Conservation (phyloP, 2,888 invertebrate genomes). For the Pterostichus niger region DNA sequence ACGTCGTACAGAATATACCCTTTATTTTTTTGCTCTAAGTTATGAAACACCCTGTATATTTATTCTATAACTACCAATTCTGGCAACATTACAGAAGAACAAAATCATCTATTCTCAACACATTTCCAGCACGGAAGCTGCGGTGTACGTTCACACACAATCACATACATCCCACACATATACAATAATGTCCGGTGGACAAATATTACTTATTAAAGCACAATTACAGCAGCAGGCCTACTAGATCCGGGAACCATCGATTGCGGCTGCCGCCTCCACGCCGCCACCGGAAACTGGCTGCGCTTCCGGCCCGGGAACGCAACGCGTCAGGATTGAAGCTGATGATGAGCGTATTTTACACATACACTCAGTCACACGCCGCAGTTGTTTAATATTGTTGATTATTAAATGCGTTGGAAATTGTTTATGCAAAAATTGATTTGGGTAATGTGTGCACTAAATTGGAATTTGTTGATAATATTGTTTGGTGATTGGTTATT, state of each 20-base stretch:
- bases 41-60: no score
- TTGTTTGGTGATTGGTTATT: background rate
- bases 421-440: slow-evolving; percentile 15
- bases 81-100: no score
- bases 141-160: no score
- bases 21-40: no score
- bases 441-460: slow-evolving; percentile 4
- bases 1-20: no score
- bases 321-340: background rate
- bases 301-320: slow-evolving; percentile 31
- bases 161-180: background rate
- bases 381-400: background rate
- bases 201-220: slow-evolving; percentile 58
- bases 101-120: background rate
- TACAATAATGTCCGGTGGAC: slow-evolving; percentile 40
- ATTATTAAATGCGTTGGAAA: background rate
- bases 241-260: slow-evolving; percentile 3
- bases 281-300: slow-evolving; percentile 16
- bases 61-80: no score
- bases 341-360: background rate
- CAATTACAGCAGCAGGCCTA: slow-evolving; percentile 30
- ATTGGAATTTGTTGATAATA: slow-evolving; percentile 4
- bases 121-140: background rate
- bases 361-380: background rate
- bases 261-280: slow-evolving; percentile 10